phyloP scores from a whole-genome alignment of 92 coral and sea anemone genomes.

The Umimayanthus chanpuru region DNA sequence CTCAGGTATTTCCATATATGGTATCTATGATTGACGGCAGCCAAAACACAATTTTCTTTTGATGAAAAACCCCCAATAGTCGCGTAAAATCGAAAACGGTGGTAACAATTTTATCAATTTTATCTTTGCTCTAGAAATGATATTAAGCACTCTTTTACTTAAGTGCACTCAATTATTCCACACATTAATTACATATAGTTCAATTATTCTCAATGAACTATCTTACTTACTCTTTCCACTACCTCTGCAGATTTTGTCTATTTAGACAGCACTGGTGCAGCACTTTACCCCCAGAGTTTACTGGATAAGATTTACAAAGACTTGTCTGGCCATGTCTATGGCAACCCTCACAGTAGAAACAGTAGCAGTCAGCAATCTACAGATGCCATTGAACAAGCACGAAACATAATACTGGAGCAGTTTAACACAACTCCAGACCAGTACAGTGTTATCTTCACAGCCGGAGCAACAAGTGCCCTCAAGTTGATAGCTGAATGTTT shows the following conservation, averaged over 20 bases:
- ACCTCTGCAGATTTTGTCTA: constrained; percentile 71
- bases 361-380: constrained; percentile 82
- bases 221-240: not conserved
- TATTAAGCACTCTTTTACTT: too few species aligned
- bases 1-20: too few species aligned
- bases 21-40: too few species aligned
- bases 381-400: constrained; percentile 74
- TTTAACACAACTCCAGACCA: constrained; percentile 82
- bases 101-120: too few species aligned
- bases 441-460: constrained; percentile 86
- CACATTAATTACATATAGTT: too few species aligned
- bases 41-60: too few species aligned
- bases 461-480: constrained; percentile 87
- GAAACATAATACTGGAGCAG: constrained; percentile 73
- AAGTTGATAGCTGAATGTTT: constrained; percentile 84
- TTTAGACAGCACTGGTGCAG: constrained; percentile 88
- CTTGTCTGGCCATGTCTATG: constrained; percentile 75
- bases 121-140: too few species aligned
- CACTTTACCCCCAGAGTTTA: constrained; percentile 85
- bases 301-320: constrained; percentile 64
- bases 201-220: not conserved
- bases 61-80: too few species aligned
- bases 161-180: too few species aligned
- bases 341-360: constrained; percentile 94
- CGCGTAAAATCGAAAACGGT: too few species aligned